Conservation (phyloP, 2,888 invertebrate species). For the Agelastica alni region DNA sequence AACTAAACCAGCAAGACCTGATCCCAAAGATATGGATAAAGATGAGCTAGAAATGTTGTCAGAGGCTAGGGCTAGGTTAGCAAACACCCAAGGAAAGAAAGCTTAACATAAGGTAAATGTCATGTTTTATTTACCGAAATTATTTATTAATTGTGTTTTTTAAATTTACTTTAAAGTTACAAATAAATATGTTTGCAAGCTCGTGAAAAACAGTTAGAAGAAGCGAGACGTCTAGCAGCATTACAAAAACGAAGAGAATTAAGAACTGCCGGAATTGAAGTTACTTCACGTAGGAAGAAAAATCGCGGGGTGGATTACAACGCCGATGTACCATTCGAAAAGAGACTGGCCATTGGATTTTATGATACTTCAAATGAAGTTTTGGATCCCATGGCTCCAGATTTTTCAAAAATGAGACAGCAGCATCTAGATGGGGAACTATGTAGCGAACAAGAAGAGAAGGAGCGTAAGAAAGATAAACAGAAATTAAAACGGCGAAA, state of each 20-base stretch:
- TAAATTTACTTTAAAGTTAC: too few species aligned
- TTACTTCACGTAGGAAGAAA: constrained; percentile 65
- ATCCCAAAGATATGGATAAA: constrained; percentile 99
- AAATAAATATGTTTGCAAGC: constrained; percentile 65
- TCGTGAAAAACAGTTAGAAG: constrained; percentile 97
- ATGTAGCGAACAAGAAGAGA: constrained; percentile 89
- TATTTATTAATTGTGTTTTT: too few species aligned
- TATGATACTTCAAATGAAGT: constrained; percentile 91
- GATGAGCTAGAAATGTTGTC: constrained; percentile 99
- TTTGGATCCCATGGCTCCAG: constrained; percentile 85
- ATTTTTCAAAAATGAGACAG: constrained; percentile 87
- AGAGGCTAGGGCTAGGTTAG: constrained; percentile 96
- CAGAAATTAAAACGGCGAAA: constrained; percentile 93
- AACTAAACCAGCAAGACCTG: constrained; percentile 98
- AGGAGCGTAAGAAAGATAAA: constrained; percentile 93
- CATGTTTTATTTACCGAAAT: too few species aligned
- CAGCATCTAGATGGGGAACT: constrained; percentile 93
- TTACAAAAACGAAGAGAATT: constrained; percentile 97
- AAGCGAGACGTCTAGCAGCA: constrained; percentile 93
- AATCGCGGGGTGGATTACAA: constrained; percentile 96
- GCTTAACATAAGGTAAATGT: constrained; percentile 79
- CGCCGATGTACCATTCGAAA: constrained; percentile 96
- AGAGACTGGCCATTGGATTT: constrained; percentile 89
- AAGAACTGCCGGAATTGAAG: constrained; percentile 91
- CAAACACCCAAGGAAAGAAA: constrained; percentile 97